Evolutionary conservation across 2,113 vertebrate genomes (phyloP).

Genomic region (Agelaius phoeniceus): DNA sequence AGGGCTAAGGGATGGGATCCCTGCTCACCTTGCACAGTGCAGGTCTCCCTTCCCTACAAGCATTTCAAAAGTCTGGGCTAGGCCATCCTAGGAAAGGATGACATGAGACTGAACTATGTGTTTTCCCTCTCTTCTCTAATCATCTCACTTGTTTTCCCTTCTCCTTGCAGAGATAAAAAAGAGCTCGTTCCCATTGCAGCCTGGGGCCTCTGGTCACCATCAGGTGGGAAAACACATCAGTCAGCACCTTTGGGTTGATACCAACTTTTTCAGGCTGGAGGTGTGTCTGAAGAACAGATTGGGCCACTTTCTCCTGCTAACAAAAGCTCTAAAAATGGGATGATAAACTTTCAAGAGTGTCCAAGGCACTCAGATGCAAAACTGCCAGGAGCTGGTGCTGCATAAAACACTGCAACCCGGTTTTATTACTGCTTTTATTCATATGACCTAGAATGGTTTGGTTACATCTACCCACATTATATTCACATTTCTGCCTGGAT

Average conservation of each 20-base stretch:
- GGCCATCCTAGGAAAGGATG: neutral
- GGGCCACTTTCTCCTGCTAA: neutral
- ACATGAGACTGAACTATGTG: fast-evolving
- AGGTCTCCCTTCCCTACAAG: neutral
- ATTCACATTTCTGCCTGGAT: neutral
- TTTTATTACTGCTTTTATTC: neutral
- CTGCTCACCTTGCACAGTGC: fast-evolving
- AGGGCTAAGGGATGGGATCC: neutral
- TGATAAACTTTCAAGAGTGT: neutral
- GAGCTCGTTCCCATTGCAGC: neutral
- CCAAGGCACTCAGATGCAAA: neutral
- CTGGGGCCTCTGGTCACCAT: neutral
- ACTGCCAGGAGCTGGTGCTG: neutral
- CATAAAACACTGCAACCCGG: neutral
- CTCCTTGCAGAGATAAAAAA: neutral
- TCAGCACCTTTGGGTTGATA: neutral
- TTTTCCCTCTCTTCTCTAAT: neutral
- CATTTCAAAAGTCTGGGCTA: neutral
- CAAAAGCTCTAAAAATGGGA: neutral
- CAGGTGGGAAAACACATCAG: neutral
- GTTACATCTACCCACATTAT: neutral
- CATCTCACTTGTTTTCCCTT: neutral
- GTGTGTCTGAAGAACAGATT: neutral
- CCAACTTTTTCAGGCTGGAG: neutral
- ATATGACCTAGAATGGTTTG: neutral